Conservation (phyloP, 2,888 invertebrate species). For the Agriotes lineatus region DNA sequence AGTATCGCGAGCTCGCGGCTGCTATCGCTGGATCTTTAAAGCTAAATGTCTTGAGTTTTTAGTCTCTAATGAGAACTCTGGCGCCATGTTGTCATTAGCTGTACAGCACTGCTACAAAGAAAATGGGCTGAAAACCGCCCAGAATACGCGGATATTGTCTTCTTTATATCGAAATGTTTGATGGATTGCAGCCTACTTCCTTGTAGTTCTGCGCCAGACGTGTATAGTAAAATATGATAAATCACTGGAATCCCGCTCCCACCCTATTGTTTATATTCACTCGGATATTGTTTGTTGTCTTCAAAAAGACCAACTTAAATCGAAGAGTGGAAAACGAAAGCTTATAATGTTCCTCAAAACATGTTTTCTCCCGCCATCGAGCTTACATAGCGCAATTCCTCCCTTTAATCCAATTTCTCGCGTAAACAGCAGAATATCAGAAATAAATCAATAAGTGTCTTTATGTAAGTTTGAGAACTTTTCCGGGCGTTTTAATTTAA, state of each 20-base stretch:
- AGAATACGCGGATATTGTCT: conserved; percentile 47
- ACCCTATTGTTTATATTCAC: conserved; percentile 50
- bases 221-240: conserved; percentile 51
- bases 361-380: not conserved
- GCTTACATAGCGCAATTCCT: not conserved
- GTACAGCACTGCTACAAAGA: conserved; percentile 40
- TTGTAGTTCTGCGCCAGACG: conserved; percentile 49
- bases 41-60: conserved; percentile 40
- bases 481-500: not conserved
- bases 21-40: conserved; percentile 27
- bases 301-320: conserved; percentile 17
- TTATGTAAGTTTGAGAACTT: not conserved
- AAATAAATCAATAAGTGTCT: not conserved
- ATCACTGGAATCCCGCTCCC: conserved; percentile 48
- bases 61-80: conserved; percentile 37
- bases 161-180: conserved; percentile 51
- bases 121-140: conserved; percentile 45
- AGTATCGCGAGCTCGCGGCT: conserved; percentile 14
- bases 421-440: not conserved
- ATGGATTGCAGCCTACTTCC: conserved; percentile 50
- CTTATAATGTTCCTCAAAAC: not conserved
- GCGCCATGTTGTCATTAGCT: conserved; percentile 43
- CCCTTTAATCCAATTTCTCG: not conserved
- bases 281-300: conserved; percentile 26
- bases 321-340: conserved; percentile 1